These are phyloP conservation scores for Resseliella maxima DNA, from an alignment of 2,888 invertebrate genomes.

Conservation along the genomic window DNA sequence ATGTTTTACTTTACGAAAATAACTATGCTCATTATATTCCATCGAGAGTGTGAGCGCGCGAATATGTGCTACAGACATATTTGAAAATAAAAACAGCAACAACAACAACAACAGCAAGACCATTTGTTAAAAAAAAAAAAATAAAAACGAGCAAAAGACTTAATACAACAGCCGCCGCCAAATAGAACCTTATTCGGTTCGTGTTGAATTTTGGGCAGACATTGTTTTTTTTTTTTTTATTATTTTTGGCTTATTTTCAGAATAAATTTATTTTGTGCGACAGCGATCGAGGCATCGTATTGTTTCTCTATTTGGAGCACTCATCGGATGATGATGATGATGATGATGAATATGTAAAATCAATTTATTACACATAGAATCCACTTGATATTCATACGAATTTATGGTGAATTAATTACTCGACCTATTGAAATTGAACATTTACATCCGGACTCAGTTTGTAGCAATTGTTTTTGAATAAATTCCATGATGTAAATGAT, in stretches of 20 bases:
- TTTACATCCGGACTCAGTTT: conserved; percentile 3
- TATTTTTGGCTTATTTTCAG: not conserved
- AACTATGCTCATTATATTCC: conserved; percentile 7
- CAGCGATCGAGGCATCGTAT: too few species aligned
- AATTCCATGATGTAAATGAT: conserved; percentile 12
- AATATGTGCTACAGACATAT: conserved; percentile 5
- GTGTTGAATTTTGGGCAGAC: conserved; percentile 19
- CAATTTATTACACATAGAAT: conserved; percentile 23
- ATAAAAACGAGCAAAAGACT: not conserved
- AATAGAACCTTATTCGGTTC: not conserved
- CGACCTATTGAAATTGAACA: conserved; percentile 40
- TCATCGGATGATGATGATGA: not conserved
- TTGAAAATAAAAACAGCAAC: not conserved
- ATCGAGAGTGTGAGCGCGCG: not conserved
- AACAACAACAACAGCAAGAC: too few species aligned
- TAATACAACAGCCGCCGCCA: not conserved
- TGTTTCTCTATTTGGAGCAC: not conserved
- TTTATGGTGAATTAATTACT: conserved; percentile 49
- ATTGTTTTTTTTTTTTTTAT: not conserved
- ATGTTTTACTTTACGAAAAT: conserved; percentile 53
- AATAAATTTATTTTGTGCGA: not conserved
- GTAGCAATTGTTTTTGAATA: not conserved
- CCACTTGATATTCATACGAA: not conserved
- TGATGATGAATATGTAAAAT: not conserved
- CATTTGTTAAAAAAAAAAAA: not conserved